Conservation (phyloP, 2,888 invertebrate species). For the Hirtodrosophila alboralis region DNA sequence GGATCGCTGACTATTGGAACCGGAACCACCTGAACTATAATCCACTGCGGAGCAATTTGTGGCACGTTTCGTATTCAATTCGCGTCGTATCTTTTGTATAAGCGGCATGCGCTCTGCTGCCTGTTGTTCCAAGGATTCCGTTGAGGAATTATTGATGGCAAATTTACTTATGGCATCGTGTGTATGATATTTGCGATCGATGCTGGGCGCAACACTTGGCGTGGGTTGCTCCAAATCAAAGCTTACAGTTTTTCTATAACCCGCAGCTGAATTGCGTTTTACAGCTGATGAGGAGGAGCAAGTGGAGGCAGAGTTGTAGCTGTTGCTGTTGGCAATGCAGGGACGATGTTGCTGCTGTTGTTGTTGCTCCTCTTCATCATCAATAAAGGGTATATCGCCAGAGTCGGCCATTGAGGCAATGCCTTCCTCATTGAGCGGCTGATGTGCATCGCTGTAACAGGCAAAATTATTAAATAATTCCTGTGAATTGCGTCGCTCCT, state of each 20-base stretch:
- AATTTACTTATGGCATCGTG: slow-evolving; percentile 81
- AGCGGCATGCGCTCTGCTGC: slow-evolving; percentile 64
- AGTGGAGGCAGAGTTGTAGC: slow-evolving; percentile 55
- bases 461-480: slow-evolving; percentile 79
- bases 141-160: slow-evolving; percentile 61
- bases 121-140: slow-evolving; percentile 67
- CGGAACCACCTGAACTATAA: slow-evolving; percentile 73
- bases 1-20: slow-evolving; percentile 76
- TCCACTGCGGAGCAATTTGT: slow-evolving; percentile 71
- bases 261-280: slow-evolving; percentile 58
- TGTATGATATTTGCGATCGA: slow-evolving; percentile 80
- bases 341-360: slow-evolving; percentile 52
- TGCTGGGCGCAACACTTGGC: slow-evolving; percentile 35
- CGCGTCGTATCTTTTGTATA: slow-evolving; percentile 80
- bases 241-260: slow-evolving; percentile 83
- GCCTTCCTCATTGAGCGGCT: slow-evolving; percentile 83
- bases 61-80: slow-evolving; percentile 77
- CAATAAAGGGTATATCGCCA: slow-evolving; percentile 84
- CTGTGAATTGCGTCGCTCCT: slow-evolving; percentile 70
- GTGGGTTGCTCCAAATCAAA: slow-evolving; percentile 80
- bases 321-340: slow-evolving; percentile 41
- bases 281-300: slow-evolving; percentile 27
- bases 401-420: slow-evolving; percentile 83
- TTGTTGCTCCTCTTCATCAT: slow-evolving; percentile 83
- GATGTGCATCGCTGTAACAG: slow-evolving; percentile 80